Percentiles rank a stretch among this genome's conserved stretches.
phyloP scores from a whole-genome alignment of 2,113 vertebrate genomes.

The Aphyosemion australe region DNA sequence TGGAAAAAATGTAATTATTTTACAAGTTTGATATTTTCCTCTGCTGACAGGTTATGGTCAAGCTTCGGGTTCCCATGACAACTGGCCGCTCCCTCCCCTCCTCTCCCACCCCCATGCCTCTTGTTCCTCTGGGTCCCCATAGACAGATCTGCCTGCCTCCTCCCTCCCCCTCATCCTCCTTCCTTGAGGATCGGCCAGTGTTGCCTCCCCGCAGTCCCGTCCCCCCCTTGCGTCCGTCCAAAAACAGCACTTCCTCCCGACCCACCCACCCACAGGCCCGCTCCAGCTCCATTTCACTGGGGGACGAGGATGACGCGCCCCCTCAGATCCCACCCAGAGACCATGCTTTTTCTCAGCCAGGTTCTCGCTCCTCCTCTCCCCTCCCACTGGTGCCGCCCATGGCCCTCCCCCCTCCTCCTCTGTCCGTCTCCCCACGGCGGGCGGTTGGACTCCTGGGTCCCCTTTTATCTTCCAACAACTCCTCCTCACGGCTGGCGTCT shows the following conservation, averaged over 20 bases:
- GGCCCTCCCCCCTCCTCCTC: conserved; percentile 85
- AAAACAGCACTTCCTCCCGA: conserved; percentile 68
- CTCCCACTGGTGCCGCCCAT: conserved; percentile 66
- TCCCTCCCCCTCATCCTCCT: conserved; percentile 74
- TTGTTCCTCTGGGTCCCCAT: conserved; percentile 65
- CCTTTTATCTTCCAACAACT: conserved; percentile 75
- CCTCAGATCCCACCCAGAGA: conserved; percentile 93
- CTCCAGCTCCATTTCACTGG: conserved; percentile 70
- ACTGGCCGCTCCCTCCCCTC: conserved; percentile 70
- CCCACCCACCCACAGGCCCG: conserved; percentile 50
- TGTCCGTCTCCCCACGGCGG: conserved; percentile 80
- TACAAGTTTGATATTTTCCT: background rate
- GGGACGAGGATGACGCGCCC: conserved; percentile 80
- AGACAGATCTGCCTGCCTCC: conserved; percentile 76
- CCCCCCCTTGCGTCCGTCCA: conserved; percentile 84
- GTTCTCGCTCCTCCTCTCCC: conserved; percentile 92
- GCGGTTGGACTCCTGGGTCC: conserved; percentile 80
- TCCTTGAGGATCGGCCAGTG: conserved; percentile 85
- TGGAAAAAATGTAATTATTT: no score
- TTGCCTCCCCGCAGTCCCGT: conserved; percentile 90
- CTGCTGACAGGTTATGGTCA: conserved; percentile 86
- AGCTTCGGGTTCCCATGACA: conserved; percentile 82
- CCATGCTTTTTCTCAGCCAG: conserved; percentile 87
- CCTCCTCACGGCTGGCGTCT: conserved; percentile 76
- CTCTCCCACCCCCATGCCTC: conserved; percentile 76